phyloP scores from a whole-genome alignment of 2,113 vertebrate species.

The Odontesthes bonariensis region DNA sequence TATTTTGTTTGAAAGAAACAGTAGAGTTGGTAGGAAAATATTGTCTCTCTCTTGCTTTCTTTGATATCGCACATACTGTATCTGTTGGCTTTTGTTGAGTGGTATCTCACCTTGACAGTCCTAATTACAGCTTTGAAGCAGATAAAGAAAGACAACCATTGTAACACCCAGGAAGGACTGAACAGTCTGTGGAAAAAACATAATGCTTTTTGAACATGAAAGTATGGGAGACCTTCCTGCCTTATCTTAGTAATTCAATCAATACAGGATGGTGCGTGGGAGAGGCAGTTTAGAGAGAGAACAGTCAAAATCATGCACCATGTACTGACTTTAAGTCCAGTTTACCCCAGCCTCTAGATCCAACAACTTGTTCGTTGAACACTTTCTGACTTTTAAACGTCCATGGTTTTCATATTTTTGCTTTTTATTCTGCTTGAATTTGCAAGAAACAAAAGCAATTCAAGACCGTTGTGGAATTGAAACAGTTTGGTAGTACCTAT shows the following conservation, averaged over 20 bases:
- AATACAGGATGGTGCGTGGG: background rate
- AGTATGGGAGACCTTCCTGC: background rate
- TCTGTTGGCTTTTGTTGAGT: conserved; percentile 32
- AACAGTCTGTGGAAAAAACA: background rate
- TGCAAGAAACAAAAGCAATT: background rate
- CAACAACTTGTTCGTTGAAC: background rate
- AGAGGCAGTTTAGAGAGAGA: background rate
- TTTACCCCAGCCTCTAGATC: no score
- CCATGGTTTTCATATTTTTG: background rate
- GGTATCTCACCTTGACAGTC: conserved; percentile 38
- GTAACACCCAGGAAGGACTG: conserved; percentile 9
- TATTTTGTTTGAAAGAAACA: conserved; percentile 37
- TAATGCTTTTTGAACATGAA: background rate
- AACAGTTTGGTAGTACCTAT: no score
- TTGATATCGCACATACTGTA: conserved; percentile 27
- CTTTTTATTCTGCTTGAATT: background rate
- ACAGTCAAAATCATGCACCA: background rate
- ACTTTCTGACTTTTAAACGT: background rate
- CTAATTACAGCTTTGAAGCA: conserved; percentile 27
- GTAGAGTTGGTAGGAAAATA: conserved; percentile 33
- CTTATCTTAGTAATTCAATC: background rate
- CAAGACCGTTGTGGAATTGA: no score
- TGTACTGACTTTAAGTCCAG: no score
- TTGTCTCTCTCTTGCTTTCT: conserved; percentile 22
- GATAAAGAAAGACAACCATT: conserved; percentile 20